phyloP scores from a whole-genome alignment of 2,113 vertebrate genomes.

The Arothron firmamentum region DNA sequence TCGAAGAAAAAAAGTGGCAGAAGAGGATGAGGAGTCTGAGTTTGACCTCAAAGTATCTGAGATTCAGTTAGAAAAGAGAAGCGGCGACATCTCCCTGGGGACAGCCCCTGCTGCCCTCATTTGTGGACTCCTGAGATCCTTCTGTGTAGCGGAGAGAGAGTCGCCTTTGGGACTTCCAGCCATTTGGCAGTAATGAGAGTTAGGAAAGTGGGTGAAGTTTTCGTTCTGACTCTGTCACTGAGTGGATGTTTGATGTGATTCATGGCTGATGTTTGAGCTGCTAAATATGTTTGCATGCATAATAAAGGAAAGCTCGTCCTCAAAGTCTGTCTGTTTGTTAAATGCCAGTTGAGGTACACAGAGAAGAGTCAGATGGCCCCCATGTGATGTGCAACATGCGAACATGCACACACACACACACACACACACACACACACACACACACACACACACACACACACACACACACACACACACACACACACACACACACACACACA shows the following conservation, averaged over 20 bases:
- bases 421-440: conserved; percentile 37
- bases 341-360: conserved; percentile 32
- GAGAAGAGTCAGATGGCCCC: conserved; percentile 15
- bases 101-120: conserved; percentile 3
- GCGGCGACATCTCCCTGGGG: neutral
- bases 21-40: neutral
- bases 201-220: conserved; percentile 11
- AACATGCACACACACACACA: neutral
- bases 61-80: no score
- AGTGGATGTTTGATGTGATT: conserved; percentile 11
- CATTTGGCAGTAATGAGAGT: neutral
- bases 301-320: conserved; percentile 30
- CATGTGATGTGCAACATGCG: conserved; percentile 1
- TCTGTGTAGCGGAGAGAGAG: neutral
- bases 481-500: conserved; percentile 21
- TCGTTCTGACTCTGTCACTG: conserved; percentile 10
- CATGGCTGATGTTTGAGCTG: conserved; percentile 32
- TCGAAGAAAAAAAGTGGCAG: neutral
- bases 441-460: conserved; percentile 38
- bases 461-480: conserved; percentile 32
- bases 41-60: no score
- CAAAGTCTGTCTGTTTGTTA: conserved; percentile 33
- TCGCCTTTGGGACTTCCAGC: conserved; percentile 39
- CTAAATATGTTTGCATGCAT: conserved; percentile 27
- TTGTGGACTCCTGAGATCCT: conserved; percentile 11